Percentiles rank a stretch among this genome's conserved stretches.
These are phyloP conservation scores for Etheostoma perlongum DNA, from an alignment of 2,797 vertebrate species.

Conservation along the genomic window DNA sequence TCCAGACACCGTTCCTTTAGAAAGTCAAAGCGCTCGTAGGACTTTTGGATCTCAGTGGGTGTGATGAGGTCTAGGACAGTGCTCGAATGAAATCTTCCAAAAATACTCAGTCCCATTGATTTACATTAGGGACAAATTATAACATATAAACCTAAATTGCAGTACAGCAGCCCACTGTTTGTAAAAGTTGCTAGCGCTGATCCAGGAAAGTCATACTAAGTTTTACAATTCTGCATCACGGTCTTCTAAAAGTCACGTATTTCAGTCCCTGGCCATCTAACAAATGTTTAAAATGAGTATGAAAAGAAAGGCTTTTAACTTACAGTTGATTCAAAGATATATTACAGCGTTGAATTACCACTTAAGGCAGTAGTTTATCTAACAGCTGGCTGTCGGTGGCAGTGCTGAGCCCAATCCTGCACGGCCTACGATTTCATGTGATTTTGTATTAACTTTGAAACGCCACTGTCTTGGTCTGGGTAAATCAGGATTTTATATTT, in stretches of 20 bases:
- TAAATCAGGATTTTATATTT: not conserved
- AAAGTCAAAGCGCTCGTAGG: not conserved
- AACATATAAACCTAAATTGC: not conserved
- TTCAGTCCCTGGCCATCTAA: not conserved
- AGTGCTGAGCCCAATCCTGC: no score
- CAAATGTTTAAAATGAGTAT: not conserved
- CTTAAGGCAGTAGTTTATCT: not conserved
- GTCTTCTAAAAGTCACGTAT: not conserved
- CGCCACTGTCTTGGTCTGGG: no score
- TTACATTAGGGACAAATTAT: not conserved
- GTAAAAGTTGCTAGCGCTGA: not conserved
- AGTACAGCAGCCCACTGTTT: not conserved
- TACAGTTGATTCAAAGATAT: not conserved
- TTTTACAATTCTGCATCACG: not conserved
- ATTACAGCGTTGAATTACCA: not conserved
- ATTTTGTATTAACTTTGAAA: no score
- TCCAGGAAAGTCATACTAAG: not conserved
- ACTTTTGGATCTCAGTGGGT: slow-evolving; percentile 1
- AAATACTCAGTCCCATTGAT: not conserved
- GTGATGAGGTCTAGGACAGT: not conserved
- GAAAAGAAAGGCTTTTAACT: not conserved
- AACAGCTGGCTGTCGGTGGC: no score
- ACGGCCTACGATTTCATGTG: no score
- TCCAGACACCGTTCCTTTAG: not conserved
- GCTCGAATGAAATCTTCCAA: no score